Base-by-base conservation (phyloP, 2,888 invertebrate genomes). In the Agrochola litura region DNA sequence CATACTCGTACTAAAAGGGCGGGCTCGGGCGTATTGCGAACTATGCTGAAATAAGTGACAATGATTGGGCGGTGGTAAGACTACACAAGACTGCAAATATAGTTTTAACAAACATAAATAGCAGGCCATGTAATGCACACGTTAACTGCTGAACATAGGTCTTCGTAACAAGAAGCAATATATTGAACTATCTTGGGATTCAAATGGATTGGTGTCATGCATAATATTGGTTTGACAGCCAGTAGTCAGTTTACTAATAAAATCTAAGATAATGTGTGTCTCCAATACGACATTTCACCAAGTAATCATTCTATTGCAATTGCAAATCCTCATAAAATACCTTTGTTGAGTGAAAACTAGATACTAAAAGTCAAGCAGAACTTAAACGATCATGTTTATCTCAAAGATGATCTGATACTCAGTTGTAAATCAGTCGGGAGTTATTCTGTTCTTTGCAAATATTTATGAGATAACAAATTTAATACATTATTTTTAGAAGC, bases 1-100 rank as follows among this genome's bases (percentile, higher is more conserved):
- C 70, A 30, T 77, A 54, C 30, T 69, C 70, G n/a, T 77, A 54
- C 30, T 64, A 22, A 30, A 64, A 70, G 68, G 67, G 58, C 54
- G 41, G 19, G 16, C 43, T 49, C 19, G 14, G n/a, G n/a, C 30
- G 63, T 63, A 64, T 30, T 61, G 64, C 25, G 9, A 14, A 46
- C 60, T 61, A 83, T 72, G 16, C 64, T 68, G 72, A 25, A 83
- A 66, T 77, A 83, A 68, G 49, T 83, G 79, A 70, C 73, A 77
- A 83, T 73, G 78, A 82, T 78, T 77, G 65, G 83, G 16, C 41
- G 56, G 14, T 69, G 25, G 49, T 61, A 46, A 65, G n/a, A 66
- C 61, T 61, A 16, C 25, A 60, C 60, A 60, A n/a, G 63, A 67
- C 43, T 60, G 68, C 54, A 61, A 81, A 83, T 66, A 77, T 72